Conservation (phyloP, 2,113 vertebrate species). For the Boleophthalmus pectinirostris region DNA sequence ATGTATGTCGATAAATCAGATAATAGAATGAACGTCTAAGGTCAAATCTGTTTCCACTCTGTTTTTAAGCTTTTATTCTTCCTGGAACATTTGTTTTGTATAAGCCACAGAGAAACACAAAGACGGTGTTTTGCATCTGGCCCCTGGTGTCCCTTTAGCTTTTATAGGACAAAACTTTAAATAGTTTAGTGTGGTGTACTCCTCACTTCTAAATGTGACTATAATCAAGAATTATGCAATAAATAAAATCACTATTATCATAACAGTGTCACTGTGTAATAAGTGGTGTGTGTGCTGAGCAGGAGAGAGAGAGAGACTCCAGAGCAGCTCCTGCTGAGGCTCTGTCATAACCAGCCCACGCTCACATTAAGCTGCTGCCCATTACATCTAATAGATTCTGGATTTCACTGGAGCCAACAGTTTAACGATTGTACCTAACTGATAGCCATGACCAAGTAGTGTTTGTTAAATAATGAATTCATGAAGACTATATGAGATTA, state of each 20-base stretch:
- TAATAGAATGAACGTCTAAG: conserved; percentile 17
- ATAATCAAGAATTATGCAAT: conserved; percentile 58
- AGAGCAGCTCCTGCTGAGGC: not conserved
- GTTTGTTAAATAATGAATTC: not conserved
- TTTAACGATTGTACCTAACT: too few species aligned
- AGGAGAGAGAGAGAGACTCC: conserved; percentile 1
- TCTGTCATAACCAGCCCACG: conserved; percentile 33
- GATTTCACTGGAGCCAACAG: too few species aligned
- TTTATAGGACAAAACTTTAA: conserved; percentile 26
- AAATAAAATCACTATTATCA: conserved; percentile 58
- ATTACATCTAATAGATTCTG: too few species aligned
- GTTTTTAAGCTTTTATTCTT: conserved; percentile 37
- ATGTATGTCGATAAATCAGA: conserved; percentile 17
- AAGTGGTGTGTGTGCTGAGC: conserved; percentile 26
- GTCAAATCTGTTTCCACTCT: conserved; percentile 17
- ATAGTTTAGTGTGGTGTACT: conserved; percentile 24
- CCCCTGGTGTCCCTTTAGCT: conserved; percentile 51
- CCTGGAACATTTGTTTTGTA: conserved; percentile 21
- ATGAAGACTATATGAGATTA: too few species aligned
- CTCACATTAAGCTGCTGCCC: conserved; percentile 64
- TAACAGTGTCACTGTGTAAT: conserved; percentile 22
- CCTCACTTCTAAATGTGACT: conserved; percentile 53
- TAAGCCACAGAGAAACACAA: conserved; percentile 51
- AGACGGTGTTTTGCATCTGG: conserved; percentile 50
- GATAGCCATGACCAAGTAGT: conserved; percentile 16